A percentile compares a stretch with the other conserved stretches of the same genome.
Evolutionary conservation across 2,888 invertebrate species (phyloP).

Genomic region (Cheilosia impressa): DNA sequence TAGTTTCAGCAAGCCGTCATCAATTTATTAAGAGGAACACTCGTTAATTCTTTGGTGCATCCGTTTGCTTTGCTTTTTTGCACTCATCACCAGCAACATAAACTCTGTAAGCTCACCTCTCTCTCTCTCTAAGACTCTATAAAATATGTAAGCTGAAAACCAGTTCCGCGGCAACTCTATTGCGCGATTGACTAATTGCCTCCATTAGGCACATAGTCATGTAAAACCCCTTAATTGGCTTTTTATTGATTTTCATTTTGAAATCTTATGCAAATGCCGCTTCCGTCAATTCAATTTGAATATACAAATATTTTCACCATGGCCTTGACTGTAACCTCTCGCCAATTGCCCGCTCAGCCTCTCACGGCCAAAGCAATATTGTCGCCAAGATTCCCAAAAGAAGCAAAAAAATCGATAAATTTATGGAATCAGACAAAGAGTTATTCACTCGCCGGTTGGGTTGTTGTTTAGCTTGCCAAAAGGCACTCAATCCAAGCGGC

Average conservation of each 20-base stretch:
- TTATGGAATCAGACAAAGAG: conserved; percentile 8
- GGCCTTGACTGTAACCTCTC: conserved; percentile 50
- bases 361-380: conserved; percentile 47
- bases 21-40: too few species aligned
- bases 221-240: neutral
- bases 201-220: neutral
- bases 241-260: conserved; percentile 12
- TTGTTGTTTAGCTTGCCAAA: conserved; percentile 25
- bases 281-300: conserved; percentile 27
- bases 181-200: neutral
- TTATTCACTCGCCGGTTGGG: conserved; percentile 48
- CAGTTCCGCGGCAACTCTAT: neutral
- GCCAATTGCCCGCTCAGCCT: conserved; percentile 13
- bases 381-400: conserved; percentile 23
- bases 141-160: neutral
- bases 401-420: conserved; percentile 37
- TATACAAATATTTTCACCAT: conserved; percentile 20
- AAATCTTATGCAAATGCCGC: conserved; percentile 37
- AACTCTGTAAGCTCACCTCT: too few species aligned
- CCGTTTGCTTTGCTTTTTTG: too few species aligned
- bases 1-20: too few species aligned
- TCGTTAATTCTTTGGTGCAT: too few species aligned
- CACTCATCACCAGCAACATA: too few species aligned
- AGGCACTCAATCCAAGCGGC: neutral
- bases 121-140: too few species aligned